Conservation (phyloP, 2,797 vertebrate species). For the Sebastes steindachneri region DNA sequence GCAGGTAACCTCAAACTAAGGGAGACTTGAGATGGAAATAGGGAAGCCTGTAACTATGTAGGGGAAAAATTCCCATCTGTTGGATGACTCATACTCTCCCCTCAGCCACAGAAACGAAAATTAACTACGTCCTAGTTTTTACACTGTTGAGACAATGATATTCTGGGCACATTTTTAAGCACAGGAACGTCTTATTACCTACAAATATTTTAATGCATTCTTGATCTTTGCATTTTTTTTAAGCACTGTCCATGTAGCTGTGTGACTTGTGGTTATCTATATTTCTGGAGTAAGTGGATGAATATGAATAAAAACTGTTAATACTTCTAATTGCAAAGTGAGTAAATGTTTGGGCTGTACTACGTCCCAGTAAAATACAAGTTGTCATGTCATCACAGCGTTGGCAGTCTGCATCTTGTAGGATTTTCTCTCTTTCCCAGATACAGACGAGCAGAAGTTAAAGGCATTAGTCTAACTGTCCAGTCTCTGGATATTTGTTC, state of each 20-base stretch:
- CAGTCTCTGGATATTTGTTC: slow-evolving; percentile 4
- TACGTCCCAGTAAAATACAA: slow-evolving; percentile 6
- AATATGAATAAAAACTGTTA: not conserved
- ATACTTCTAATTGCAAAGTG: not conserved
- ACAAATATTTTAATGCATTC: not conserved
- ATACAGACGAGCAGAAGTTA: slow-evolving; percentile 30
- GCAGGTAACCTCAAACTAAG: slow-evolving; percentile 55
- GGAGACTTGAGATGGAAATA: slow-evolving; percentile 61
- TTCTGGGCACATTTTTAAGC: not conserved
- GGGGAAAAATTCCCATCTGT: slow-evolving; percentile 72
- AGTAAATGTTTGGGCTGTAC: no score
- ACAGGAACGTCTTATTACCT: not conserved
- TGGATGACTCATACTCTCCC: slow-evolving; percentile 79
- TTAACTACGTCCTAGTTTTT: slow-evolving; percentile 37
- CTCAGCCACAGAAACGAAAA: slow-evolving; percentile 48
- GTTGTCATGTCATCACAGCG: slow-evolving; percentile 28
- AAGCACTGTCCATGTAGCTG: no score
- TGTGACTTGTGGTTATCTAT: not conserved
- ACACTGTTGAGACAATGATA: slow-evolving; percentile 16
- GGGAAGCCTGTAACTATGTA: slow-evolving; percentile 61
- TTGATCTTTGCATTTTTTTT: not conserved
- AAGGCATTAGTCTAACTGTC: slow-evolving; percentile 31
- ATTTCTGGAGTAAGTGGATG: not conserved
- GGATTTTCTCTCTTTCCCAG: slow-evolving; percentile 11
- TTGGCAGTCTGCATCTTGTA: slow-evolving; percentile 9